Evolutionary conservation across 2,888 invertebrate genomes (phyloP), one percentile per base, ranked within the genome.

Genomic region (Zaprionus obscuricornis): DNA sequence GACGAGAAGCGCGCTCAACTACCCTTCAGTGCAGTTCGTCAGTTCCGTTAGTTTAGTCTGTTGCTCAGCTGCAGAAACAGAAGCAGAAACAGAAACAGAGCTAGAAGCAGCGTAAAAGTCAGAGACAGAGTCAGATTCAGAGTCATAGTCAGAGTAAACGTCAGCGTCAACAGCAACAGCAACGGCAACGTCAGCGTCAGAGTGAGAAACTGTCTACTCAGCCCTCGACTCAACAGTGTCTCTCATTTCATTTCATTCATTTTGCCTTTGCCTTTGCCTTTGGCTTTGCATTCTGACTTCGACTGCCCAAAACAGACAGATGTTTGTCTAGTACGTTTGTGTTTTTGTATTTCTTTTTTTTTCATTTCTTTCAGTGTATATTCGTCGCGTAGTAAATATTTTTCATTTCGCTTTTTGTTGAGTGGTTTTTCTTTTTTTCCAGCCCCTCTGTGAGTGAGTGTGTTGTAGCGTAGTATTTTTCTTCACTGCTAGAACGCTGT

Each of bases 381-480:
- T 51, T 31, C 20, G 26, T 60, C 66, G 66, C 59, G 64, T 74
- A 75, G 74, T 78, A 79, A 59, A 77, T 82, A 82, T 82, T 82
- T 85, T 77, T 85, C 85, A 82, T 85, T 85, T 81, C 79, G 72
- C 85, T 84, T 81, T 84, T 82, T 76, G 82, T 82, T 78, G 85
- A 82, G 84, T 83, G 76, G 64, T 78, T 85, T 85, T 63, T 14
- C 57, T 54, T 18, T 20, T 51, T 6, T 22, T 42, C 11, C 43
- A 22, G 8, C 24, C 47, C 14, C 54, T 31, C 47, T 54, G 59
- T 54, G 65, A 55, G 43, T 71, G 45, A 54, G 51, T 68, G 34
- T 22, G 31, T 45, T 45, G 26, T 58, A 14, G 37, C 24, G 36
- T 63, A 66, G 64, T 47, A 52, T 72, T 64, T 60, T 67, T 69